Conservation (phyloP, 64 coral and sea anemone genomes). For the Montipora foliosa region DNA sequence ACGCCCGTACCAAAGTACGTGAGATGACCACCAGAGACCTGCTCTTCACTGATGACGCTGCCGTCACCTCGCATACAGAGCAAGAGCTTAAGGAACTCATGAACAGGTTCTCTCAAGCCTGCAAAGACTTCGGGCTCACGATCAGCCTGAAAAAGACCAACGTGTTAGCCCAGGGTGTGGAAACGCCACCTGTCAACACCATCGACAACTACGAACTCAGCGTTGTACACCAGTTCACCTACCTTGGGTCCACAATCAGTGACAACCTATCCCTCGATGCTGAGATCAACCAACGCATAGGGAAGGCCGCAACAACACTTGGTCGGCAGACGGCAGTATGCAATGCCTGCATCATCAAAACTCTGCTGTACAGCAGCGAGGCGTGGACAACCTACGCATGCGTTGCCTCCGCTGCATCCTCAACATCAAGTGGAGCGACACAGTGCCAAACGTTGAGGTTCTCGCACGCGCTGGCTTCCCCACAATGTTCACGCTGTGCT, state of each 20-base stretch:
- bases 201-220: background rate
- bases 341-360: background rate
- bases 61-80: background rate
- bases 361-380: no score
- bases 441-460: no score
- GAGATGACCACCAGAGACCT: background rate
- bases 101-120: background rate
- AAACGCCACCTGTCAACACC: background rate
- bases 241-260: constrained; percentile 35
- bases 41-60: constrained; percentile 11
- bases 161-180: background rate
- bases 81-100: background rate
- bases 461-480: no score
- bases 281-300: constrained; percentile 6
- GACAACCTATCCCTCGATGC: background rate
- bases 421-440: no score
- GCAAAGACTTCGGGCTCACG: background rate
- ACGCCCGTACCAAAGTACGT: constrained; percentile 2
- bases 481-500: no score
- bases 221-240: constrained; percentile 45
- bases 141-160: constrained; percentile 6
- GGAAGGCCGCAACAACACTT: background rate
- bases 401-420: no score
- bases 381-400: no score
- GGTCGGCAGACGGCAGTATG: background rate